Base-by-base conservation (phyloP, 2,797 vertebrate species). In the Labroides dimidiatus region DNA sequence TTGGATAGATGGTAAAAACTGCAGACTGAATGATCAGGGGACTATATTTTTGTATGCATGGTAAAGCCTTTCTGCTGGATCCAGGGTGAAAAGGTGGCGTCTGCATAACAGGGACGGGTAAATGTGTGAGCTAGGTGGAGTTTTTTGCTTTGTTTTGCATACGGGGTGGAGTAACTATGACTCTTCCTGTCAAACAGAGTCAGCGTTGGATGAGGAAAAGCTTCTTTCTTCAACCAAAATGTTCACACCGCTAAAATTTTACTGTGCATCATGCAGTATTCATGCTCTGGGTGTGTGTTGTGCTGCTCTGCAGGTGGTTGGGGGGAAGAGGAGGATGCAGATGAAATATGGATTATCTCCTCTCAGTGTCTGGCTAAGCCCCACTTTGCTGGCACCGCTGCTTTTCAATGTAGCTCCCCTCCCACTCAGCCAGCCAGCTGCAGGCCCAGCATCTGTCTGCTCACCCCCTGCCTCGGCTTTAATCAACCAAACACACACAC, bases 321-420 rank as follows among this genome's bases (percentile, higher is more conserved):
- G 68, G 78, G 75, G 74, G 79, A 84, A 73, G 76, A 75, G 74
- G 82, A 75, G 80, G 81, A 86, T 86, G 80, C 72, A 87, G 85
- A 92, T 91, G 84, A 91, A 92, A 91, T 91, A 92, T 91, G 84
- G 86, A 90, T 93, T 83, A 88, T 90, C 87, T 87, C 86, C 86
- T 85, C 81, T 86, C 86, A 81, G 69, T 88, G 80, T 84, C 82
- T 85, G 80, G 81, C 75, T 91, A 89, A 89, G 80, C 76, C 80
- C 77, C 77, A 77, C 82, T 86, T 81, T 75, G 72, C 82, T 85
- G 84, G 85, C 73, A 76, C 65, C 12, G 20, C 80, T 74, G 81
- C 70, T 77, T 87, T 87, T 77, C 84, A 81, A 15, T 75, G 81
- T 75, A 67, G 75, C 73, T 80, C 75, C 75, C 81, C 82, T 86